Evolutionary conservation across 2,113 vertebrate genomes (phyloP).

Genomic region (Emydocephalus ijimae): DNA sequence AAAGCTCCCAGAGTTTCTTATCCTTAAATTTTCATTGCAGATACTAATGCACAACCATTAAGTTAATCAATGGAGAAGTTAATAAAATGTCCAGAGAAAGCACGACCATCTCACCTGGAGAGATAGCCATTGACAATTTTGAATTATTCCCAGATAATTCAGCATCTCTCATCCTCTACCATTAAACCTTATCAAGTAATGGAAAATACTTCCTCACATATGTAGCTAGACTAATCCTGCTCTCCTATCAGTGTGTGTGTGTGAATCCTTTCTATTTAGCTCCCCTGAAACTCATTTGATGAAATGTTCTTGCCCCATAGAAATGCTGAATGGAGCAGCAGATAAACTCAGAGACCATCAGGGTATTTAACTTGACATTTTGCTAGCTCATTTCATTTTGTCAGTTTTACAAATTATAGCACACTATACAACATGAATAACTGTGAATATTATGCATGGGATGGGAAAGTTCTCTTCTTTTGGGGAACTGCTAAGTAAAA

Average conservation of each 20-base stretch:
- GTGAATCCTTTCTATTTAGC: slow-evolving; percentile 1
- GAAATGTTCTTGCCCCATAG: slow-evolving; percentile 28
- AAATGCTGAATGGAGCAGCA: not conserved
- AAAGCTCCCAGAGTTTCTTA: not conserved
- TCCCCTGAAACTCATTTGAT: slow-evolving; percentile 11
- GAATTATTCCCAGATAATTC: slow-evolving; percentile 36
- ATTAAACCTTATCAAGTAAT: slow-evolving; percentile 47
- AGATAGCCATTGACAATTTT: slow-evolving; percentile 41
- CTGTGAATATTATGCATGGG: not conserved
- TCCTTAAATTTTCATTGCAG: not conserved
- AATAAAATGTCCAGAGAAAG: slow-evolving; percentile 34
- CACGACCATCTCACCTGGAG: slow-evolving; percentile 16
- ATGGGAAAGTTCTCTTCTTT: not conserved
- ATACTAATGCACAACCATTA: not conserved
- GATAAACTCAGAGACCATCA: slow-evolving; percentile 20
- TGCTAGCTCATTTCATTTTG: slow-evolving; percentile 7
- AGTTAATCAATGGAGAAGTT: slow-evolving; percentile 25
- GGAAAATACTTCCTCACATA: slow-evolving; percentile 46
- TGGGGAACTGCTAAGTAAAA: not conserved
- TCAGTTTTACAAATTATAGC: slow-evolving; percentile 2
- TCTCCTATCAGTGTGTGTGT: slow-evolving; percentile 15
- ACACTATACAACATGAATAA: slow-evolving; percentile 11
- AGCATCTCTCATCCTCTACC: slow-evolving; percentile 12
- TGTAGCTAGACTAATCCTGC: slow-evolving; percentile 30
- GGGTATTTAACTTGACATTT: slow-evolving; percentile 19